Conservation (phyloP, 2,888 invertebrate species). For the Stictocephala bisonia region DNA sequence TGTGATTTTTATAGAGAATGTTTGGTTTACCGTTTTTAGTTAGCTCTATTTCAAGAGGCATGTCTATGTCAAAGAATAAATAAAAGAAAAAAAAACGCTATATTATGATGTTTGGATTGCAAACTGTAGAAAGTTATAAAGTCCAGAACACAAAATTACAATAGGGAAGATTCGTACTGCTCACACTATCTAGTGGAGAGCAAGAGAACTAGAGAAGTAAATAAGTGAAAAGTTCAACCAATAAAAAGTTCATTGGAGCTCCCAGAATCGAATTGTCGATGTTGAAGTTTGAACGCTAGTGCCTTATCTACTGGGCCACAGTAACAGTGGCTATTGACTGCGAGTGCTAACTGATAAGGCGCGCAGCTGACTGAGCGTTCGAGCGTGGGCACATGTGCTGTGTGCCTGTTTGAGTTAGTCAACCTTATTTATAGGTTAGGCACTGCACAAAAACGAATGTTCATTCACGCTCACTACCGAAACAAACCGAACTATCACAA, state of each 20-base stretch:
- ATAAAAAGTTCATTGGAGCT: background rate
- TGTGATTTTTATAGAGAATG: background rate
- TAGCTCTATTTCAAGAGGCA: background rate
- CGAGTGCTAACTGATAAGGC: background rate
- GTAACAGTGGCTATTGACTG: background rate
- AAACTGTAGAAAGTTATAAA: background rate
- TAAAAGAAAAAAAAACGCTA: background rate
- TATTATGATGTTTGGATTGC: background rate
- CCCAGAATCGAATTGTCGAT: background rate
- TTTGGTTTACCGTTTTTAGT: slow-evolving; percentile 4
- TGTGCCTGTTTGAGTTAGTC: no score
- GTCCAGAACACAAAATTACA: background rate
- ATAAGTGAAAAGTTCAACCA: background rate
- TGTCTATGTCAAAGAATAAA: background rate
- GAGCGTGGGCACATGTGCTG: no score
- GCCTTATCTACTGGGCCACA: background rate
- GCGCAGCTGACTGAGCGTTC: background rate
- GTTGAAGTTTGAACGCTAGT: background rate
- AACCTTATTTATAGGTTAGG: no score
- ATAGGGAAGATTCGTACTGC: background rate
- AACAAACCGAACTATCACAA: no score
- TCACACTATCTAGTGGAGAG: background rate
- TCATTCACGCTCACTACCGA: no score
- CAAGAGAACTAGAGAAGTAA: background rate
- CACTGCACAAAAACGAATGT: no score